Evolutionary conservation across 2,113 vertebrate genomes (phyloP), one percentile per base, ranked within the genome.

Genomic region (Cairina moschata): DNA sequence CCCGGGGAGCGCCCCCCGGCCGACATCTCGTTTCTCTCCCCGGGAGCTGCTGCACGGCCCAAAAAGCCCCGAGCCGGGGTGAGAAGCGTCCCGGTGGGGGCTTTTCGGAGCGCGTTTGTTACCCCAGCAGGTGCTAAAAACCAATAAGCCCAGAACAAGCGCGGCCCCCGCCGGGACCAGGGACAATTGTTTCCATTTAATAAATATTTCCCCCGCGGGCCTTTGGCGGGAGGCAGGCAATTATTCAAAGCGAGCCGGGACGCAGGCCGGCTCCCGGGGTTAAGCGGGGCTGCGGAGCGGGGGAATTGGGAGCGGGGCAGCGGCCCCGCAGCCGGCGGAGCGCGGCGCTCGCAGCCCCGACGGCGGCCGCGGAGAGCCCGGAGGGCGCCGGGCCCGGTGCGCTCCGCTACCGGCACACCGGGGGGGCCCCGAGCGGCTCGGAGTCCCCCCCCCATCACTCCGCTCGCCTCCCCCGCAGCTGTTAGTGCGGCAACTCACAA

Each of bases 111-210:
- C 66, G 11, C 92, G 95, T 86, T 97, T 97, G 94, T 67, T 96
- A 97, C 97, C 95, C 86, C 97, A 97, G 95, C 97, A 98, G 95
- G 96, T 97, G 98, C 97, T 97, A 96, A 94, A 96, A 98, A 97
- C 96, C 96, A 97, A 97, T 97, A 97, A 97, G 96, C 93, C 96
- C 80, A 89, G 86, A 97, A 97, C 97, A 94, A 95, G 95, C 73
- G 93, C 92, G 55, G 90, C 92, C 95, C 97, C 97, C 97, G 91
- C 55, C 63, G 97, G 98, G 97, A 91, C 63, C 71, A 56, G 95
- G 97, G 96, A 98, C 98, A 98, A 98, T 98, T 98, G 98, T 98
- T 98, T 98, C 97, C 98, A 97, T 98, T 98, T 98, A 98, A 98
- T 98, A 98, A 98, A 98, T 98, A 98, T 98, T 98, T 97, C 84